Base-by-base conservation (phyloP, 2,113 vertebrate genomes). In the Pterocles orientalis region DNA sequence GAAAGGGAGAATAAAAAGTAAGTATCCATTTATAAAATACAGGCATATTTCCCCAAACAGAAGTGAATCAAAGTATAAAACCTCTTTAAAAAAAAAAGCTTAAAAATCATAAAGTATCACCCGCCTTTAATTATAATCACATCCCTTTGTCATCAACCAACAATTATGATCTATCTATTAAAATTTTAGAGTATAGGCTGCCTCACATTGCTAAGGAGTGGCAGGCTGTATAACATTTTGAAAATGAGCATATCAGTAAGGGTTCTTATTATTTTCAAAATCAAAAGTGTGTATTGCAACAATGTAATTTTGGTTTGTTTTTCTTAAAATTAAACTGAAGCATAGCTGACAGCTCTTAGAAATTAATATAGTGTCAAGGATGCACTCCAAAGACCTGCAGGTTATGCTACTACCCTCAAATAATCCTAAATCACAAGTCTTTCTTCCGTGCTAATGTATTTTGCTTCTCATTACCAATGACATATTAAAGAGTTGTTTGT, bases 401-500 rank as follows among this genome's bases (percentile, higher is more conserved):
- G 71, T 75, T 68, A 51, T 61, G 73, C 34, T 34, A 6, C 70
- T 53, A 10, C 47, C 47, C 28, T 83, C 64, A 73, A 57, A 86
- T 62, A 86, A 26, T 50, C 33, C 13, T 53, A 73, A 94, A 94
- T 85, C 62, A 90, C 72, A 47, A 8, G 45, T 56, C 18, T 53
- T 33, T 77, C 23, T 75, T 78, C 45, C 60, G 29, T 33, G 6
- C 26, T 83, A 88, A 95, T 70, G 54, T 41, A 20, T 81, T 88
- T 79, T 70, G 9, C 43, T 94, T 81, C 60, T n/a, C 53, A 56
- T 92, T 90, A 83, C 56, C 80, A 80, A 36, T 41, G 41, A 90
- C 65, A 90, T 90, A 86, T 83, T 90, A 88, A 92, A 71, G 88
- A 90, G 71, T 11, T 90, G 41, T 62, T 93, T 81, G n/a, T 19